Base-by-base conservation (phyloP, 2,888 invertebrate genomes). In the Drosophila siamana region DNA sequence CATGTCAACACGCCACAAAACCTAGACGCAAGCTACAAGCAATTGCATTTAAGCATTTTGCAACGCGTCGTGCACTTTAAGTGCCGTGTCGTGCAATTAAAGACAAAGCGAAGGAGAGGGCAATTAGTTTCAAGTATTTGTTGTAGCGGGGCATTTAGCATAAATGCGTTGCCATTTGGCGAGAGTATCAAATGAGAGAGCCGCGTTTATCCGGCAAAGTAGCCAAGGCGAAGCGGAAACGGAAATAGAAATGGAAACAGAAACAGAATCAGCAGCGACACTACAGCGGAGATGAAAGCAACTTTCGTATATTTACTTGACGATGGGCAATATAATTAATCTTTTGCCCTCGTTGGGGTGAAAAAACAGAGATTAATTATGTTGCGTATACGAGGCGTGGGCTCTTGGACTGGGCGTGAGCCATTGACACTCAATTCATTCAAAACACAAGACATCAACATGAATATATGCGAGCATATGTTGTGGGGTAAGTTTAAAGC, bases 371-470 rank as follows among this genome's bases (percentile, higher is more conserved):
- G 81, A 86, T 81, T 77, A 83, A 86, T 83, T 69, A 61, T 59
- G 54, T 69, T 81, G 69, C 72, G 77, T 56, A 71, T 66, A 66
- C 77, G 69, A 44, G 22, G 52, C 56, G 67, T 74, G 72, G 80
- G 33, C 33, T 44, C 47, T 16, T 26, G 26, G 5, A 1, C 33
- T 4, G 51, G 66, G 68, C 64, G 76, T 69, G 40, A 74, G 52
- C 75, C 70, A 69, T 83, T 80, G 78, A 30, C 86, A 83, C 86
- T 76, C 74, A 69, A 76, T 86, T 80, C 60, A 67, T 47, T 50
- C 30, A 48, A 56, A 66, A 56, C 63, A 43, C 50, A 41, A 46
- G 19, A 13, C 41, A 22, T 11, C 24, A 5, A 36, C 7, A 47
- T 16, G 28, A 13, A 40, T 47, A 7, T 8, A 15, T 38, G 36